A percentile compares a stretch with the other conserved stretches of the same genome.
These are phyloP conservation scores for Athetis lepigone DNA, from an alignment of 2,888 invertebrate genomes.

Conservation along the genomic window DNA sequence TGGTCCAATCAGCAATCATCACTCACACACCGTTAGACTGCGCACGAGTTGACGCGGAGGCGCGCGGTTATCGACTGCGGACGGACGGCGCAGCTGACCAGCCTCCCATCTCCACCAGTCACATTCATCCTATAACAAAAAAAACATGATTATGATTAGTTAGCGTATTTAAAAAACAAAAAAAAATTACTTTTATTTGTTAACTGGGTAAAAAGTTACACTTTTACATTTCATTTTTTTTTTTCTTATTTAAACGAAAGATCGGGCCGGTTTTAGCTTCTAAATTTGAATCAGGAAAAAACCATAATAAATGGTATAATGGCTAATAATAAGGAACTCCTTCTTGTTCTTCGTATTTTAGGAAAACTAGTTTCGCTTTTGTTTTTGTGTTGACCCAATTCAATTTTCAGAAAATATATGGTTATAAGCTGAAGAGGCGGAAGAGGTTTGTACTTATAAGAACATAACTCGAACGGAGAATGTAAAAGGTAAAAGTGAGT, in stretches of 20 bases:
- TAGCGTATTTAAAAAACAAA: too few relatives aligned
- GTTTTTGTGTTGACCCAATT: neutral
- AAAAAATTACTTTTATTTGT: too few relatives aligned
- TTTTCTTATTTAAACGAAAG: too few relatives aligned
- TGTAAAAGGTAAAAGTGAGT: too few relatives aligned
- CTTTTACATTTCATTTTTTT: too few relatives aligned
- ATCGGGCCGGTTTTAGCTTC: neutral
- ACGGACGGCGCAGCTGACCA: slow-evolving; percentile 21
- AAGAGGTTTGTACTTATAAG: too few relatives aligned
- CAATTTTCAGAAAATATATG: neutral
- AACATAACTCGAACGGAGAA: too few relatives aligned
- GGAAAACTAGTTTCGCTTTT: neutral
- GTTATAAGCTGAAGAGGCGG: too few relatives aligned
- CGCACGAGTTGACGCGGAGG: slow-evolving; percentile 74
- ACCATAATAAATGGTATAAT: neutral
- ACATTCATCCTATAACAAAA: slow-evolving; percentile 5
- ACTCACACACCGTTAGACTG: slow-evolving; percentile 68
- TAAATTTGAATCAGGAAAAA: neutral
- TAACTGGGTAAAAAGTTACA: too few relatives aligned
- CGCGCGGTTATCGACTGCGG: slow-evolving; percentile 79
- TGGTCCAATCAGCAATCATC: slow-evolving; percentile 81
- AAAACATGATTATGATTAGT: slow-evolving; percentile 12
- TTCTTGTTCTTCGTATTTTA: neutral
- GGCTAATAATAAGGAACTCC: neutral
- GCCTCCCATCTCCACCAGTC: slow-evolving; percentile 39